Evolutionary conservation across 2,888 invertebrate species (phyloP).

Genomic region (Crossocerus cetratus): DNA sequence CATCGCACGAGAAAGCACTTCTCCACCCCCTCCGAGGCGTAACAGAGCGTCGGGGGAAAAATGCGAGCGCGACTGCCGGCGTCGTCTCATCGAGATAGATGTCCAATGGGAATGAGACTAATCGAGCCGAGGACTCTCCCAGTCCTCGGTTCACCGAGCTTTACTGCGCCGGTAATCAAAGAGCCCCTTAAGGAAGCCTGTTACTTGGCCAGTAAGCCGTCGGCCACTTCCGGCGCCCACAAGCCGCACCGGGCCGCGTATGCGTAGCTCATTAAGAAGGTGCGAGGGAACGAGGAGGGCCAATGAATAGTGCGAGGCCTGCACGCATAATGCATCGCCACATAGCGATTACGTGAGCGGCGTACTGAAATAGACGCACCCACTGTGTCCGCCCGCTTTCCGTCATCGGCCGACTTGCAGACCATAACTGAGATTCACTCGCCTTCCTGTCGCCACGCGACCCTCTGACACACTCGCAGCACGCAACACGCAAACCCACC

Average conservation of each 20-base stretch:
- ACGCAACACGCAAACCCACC: too few relatives aligned
- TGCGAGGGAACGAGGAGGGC: slow-evolving; percentile 15
- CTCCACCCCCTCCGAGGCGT: neutral
- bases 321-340: slow-evolving; percentile 51
- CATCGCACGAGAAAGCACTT: neutral
- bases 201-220: neutral
- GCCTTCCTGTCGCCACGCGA: too few relatives aligned
- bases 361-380: slow-evolving; percentile 60
- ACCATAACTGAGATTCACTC: too few relatives aligned
- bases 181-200: neutral
- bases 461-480: too few relatives aligned
- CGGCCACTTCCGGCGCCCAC: slow-evolving; percentile 23
- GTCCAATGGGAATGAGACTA: neutral
- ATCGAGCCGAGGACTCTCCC: neutral
- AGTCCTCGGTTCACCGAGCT: neutral
- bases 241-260: neutral
- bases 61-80: neutral
- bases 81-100: neutral
- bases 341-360: slow-evolving; percentile 59
- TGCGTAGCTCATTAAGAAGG: slow-evolving; percentile 17
- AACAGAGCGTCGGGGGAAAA: neutral
- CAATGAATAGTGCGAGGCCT: slow-evolving; percentile 43
- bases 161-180: neutral
- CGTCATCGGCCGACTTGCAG: too few relatives aligned
- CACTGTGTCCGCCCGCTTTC: slow-evolving; percentile 46